Evolutionary conservation across 2,797 vertebrate species (phyloP), one percentile per base, ranked within the genome.

Genomic region (Emydoidea blandingii): DNA sequence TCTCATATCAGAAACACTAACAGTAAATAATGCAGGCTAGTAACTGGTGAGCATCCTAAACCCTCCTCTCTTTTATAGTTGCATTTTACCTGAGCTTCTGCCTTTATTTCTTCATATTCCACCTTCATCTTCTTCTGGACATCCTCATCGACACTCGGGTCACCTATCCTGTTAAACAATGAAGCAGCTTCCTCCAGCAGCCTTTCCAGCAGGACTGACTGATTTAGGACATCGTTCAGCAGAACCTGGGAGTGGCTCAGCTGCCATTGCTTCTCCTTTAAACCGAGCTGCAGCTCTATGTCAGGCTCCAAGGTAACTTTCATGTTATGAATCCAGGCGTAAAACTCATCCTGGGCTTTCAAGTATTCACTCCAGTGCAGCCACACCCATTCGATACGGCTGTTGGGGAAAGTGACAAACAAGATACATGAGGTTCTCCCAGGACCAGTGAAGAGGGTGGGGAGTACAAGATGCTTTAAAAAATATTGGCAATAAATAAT

Each of bases 311-410:
- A 97, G 23, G 85, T 92, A 83, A 98, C 95, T 83, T 95, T 98
- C 97, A 99, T 98, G 96, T 97, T 99, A 44, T 96, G 97, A 98
- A 99, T 98, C 99, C 99, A 99, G 7, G 95, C 21, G 29, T 98
- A 98, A 91, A 99, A 99, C 95, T 99, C 99, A 72, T 99, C 98
- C 0, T 97, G 98, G 49, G 99, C 99, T 98, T 99, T 99, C 96
- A 99, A 98, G 97, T 99, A 99, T 95, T 99, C 99, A 0, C 98
- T 99, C 99, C 99, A 99, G 96, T 99, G 99, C 88, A 99, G 98
- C 99, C 99, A 99, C 92, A 99, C 99, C 99, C 99, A 99, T 97
- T 99, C 99, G 6, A 99, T 99, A 37, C 99, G 99, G 98, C 99
- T 99, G 97, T 88, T 74, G 92, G 74, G 76, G 83, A 93, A 37